Percentiles rank a stretch among this genome's conserved stretches.
These are phyloP conservation scores for Dasypogon diadema DNA, from an alignment of 2,888 invertebrate genomes.

Conservation along the genomic window DNA sequence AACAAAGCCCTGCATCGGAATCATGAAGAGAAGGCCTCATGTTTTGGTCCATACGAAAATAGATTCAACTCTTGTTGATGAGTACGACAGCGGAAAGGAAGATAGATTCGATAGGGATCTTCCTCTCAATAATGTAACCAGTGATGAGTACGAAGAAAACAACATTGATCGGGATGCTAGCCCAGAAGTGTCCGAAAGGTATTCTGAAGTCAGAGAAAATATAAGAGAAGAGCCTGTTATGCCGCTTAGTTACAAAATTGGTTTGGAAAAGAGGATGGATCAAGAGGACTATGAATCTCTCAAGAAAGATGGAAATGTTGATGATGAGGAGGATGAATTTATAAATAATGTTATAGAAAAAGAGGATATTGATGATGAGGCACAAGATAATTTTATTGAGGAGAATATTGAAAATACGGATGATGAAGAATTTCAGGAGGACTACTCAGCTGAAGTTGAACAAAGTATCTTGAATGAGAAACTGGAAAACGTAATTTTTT, in stretches of 20 bases:
- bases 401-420: neutral
- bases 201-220: too few relatives aligned
- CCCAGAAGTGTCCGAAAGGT: too few relatives aligned
- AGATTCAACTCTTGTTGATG: too few relatives aligned
- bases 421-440: neutral
- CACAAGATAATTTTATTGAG: conserved; percentile 46
- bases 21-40: conserved; percentile 75
- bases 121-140: too few relatives aligned
- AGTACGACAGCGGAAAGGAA: too few relatives aligned
- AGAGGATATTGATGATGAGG: conserved; percentile 37
- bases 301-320: too few relatives aligned
- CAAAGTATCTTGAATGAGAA: neutral
- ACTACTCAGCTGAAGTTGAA: neutral
- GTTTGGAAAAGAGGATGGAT: too few relatives aligned
- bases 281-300: too few relatives aligned
- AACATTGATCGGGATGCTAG: conserved; percentile 6
- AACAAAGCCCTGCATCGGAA: conserved; percentile 84
- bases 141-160: neutral
- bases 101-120: too few relatives aligned
- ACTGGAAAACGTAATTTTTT: too few relatives aligned
- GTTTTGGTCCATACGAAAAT: neutral
- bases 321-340: neutral
- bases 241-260: too few relatives aligned
- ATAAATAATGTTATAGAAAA: conserved; percentile 16
- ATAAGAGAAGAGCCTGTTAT: too few relatives aligned